Conservation (phyloP, 2,888 invertebrate genomes). For the Acanthacorydalis orientalis region DNA sequence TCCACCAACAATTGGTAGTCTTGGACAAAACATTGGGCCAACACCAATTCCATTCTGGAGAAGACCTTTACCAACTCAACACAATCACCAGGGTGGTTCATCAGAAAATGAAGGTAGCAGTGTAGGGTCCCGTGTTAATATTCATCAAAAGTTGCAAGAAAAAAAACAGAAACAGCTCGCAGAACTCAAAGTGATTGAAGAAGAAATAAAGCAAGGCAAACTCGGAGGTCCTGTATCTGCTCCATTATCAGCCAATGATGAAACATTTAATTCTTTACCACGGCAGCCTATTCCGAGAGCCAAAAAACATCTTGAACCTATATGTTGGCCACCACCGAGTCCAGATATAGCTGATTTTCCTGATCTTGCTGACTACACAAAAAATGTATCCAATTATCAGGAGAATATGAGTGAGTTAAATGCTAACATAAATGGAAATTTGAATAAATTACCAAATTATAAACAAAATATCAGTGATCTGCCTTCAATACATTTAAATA, state of each 20-base stretch:
- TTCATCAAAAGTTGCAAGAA: constrained; percentile 72
- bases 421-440: constrained; percentile 8
- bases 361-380: constrained; percentile 7
- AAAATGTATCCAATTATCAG: constrained; percentile 6
- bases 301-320: constrained; percentile 44
- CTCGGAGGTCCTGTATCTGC: constrained; percentile 36
- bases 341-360: constrained; percentile 13
- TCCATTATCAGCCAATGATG: constrained; percentile 33
- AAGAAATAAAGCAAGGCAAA: constrained; percentile 75
- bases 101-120: constrained; percentile 63
- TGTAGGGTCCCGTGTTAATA: constrained; percentile 61
- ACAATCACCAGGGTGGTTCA: constrained; percentile 36
- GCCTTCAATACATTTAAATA: constrained; percentile 8
- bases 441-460: constrained; percentile 9
- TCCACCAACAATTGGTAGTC: constrained; percentile 32
- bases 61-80: constrained; percentile 44
- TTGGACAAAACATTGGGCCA: constrained; percentile 19
- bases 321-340: constrained; percentile 27
- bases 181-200: constrained; percentile 65
- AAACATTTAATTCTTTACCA: constrained; percentile 25
- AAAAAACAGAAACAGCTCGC: constrained; percentile 78
- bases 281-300: constrained; percentile 52
- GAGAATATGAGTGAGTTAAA: constrained; percentile 8
- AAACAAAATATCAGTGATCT: constrained; percentile 9
- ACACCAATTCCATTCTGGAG: constrained; percentile 56